Conservation (phyloP, 1,140 invertebrate genomes). For the Heterodera carotae region DNA sequence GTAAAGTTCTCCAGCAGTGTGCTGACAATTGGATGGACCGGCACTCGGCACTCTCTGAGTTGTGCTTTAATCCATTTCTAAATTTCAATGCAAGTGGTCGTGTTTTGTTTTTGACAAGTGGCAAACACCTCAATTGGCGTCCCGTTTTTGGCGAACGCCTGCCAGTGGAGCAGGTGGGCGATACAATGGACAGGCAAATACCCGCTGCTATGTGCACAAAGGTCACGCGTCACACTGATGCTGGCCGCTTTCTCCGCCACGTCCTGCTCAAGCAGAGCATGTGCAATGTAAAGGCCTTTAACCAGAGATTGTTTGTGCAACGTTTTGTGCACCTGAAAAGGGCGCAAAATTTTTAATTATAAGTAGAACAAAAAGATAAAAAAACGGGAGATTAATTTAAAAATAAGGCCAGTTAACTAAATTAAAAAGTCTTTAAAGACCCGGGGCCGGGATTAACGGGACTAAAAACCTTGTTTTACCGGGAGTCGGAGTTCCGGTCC, state of each 20-base stretch:
- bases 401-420: too few species aligned
- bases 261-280: slow-evolving; percentile 37
- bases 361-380: too few species aligned
- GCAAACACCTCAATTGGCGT: slow-evolving; percentile 66
- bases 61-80: slow-evolving; percentile 50
- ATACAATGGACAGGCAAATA: slow-evolving; percentile 96
- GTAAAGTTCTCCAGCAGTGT: slow-evolving; percentile 47
- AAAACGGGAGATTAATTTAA: too few species aligned
- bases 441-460: too few species aligned
- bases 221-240: slow-evolving; percentile 85
- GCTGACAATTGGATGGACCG: slow-evolving; percentile 44
- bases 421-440: neutral
- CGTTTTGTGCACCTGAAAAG: slow-evolving; percentile 29
- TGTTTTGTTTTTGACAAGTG: too few species aligned
- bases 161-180: slow-evolving; percentile 87
- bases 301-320: slow-evolving; percentile 29
- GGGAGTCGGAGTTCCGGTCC: too few species aligned
- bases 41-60: slow-evolving; percentile 39
- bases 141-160: slow-evolving; percentile 92
- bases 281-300: slow-evolving; percentile 10
- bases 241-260: slow-evolving; percentile 75
- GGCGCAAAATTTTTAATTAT: too few species aligned
- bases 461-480: too few species aligned
- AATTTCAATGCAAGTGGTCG: slow-evolving; percentile 15
- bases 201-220: slow-evolving; percentile 84